Evolutionary conservation across 2,888 invertebrate species (phyloP).

Genomic region (Nineta flava): DNA sequence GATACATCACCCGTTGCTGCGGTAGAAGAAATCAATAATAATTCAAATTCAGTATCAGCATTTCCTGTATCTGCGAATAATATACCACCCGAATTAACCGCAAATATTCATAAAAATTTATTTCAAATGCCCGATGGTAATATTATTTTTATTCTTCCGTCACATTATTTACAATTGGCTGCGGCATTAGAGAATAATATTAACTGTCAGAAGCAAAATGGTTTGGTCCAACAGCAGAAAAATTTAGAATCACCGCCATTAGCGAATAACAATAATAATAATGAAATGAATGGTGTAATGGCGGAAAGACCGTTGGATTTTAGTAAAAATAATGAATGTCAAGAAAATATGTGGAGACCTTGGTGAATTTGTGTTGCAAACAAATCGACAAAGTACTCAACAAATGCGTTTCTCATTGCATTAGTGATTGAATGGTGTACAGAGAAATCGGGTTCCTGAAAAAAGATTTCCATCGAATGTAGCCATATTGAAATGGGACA

Average conservation of each 20-base stretch:
- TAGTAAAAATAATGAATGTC: conserved; percentile 28
- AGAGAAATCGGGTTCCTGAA: too few species aligned
- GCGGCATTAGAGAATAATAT: conserved; percentile 31
- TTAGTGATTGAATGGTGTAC: too few species aligned
- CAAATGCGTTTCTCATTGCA: too few species aligned
- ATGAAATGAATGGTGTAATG: conserved; percentile 8
- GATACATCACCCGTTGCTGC: conserved; percentile 20
- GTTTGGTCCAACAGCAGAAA: conserved; percentile 11
- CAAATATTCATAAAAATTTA: conserved; percentile 31
- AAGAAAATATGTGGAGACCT: conserved; percentile 36
- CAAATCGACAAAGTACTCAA: too few species aligned
- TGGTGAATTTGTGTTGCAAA: conserved; percentile 25
- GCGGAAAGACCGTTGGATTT: conserved; percentile 32
- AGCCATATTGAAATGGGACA: too few species aligned
- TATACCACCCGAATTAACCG: conserved; percentile 18
- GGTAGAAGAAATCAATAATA: not conserved
- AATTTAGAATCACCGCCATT: not conserved
- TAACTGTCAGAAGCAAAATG: conserved; percentile 14
- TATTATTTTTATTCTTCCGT: conserved; percentile 41
- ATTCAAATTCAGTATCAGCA: too few species aligned
- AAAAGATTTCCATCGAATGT: too few species aligned
- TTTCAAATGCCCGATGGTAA: conserved; percentile 41
- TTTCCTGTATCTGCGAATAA: conserved; percentile 10
- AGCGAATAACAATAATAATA: not conserved
- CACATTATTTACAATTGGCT: conserved; percentile 42